phyloP scores from a whole-genome alignment of 2,797 vertebrate species.

The Acrossocheilus wenchowensis region DNA sequence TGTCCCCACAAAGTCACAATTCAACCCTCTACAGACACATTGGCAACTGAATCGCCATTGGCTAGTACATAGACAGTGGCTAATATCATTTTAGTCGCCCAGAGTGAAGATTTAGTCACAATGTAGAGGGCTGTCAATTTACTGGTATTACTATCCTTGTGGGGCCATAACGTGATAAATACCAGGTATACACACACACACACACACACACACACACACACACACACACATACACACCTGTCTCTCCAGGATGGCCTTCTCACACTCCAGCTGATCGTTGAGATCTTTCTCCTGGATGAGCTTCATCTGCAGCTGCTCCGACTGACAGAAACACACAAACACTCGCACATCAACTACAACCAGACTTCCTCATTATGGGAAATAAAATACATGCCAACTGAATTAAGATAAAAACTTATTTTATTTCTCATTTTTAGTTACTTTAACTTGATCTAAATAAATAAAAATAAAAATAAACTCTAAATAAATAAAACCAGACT shows the following conservation, averaged over 20 bases:
- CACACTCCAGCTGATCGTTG: conserved; percentile 76
- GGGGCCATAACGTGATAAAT: too few relatives aligned
- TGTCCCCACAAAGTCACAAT: too few relatives aligned
- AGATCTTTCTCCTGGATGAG: conserved; percentile 79
- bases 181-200: background rate
- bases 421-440: background rate
- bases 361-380: background rate
- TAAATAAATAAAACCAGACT: background rate
- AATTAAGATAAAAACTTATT: background rate
- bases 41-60: too few relatives aligned
- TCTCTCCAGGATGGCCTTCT: conserved; percentile 75
- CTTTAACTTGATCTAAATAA: background rate
- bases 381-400: background rate
- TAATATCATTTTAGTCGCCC: too few relatives aligned
- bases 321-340: conserved; percentile 62
- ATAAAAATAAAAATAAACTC: background rate
- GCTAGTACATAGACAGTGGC: too few relatives aligned
- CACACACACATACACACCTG: conserved; percentile 63
- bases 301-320: conserved; percentile 80
- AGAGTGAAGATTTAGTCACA: too few relatives aligned
- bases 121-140: too few relatives aligned
- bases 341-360: background rate
- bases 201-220: conserved; percentile 48
- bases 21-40: too few relatives aligned
- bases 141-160: too few relatives aligned